Percentiles rank a stretch among this genome's conserved stretches.
These are phyloP conservation scores for Megaptera novaeangliae DNA, from an alignment of 2,113 vertebrate genomes.

Conservation along the genomic window DNA sequence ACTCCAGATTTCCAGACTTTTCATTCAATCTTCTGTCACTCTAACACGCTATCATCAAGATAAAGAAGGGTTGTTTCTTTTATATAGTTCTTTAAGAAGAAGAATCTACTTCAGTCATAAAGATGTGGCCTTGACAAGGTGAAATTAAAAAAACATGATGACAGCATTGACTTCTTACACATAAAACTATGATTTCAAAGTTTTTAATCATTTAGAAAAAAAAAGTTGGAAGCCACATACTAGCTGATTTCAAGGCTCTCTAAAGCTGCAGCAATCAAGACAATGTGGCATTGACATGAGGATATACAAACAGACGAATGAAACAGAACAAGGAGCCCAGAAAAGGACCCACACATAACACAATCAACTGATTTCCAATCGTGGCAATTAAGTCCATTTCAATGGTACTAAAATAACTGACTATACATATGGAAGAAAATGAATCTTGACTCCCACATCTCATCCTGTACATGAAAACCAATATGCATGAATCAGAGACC, in stretches of 20 bases:
- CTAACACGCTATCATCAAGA: accelerated
- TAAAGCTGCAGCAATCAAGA: not conserved
- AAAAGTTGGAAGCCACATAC: not conserved
- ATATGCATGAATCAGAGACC: not conserved
- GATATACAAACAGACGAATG: accelerated
- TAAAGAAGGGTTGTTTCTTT: accelerated
- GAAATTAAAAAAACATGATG: not conserved
- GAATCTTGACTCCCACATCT: not conserved
- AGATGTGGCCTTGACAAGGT: not conserved
- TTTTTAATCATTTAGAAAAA: not conserved
- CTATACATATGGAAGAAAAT: accelerated
- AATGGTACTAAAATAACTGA: accelerated
- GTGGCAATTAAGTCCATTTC: accelerated
- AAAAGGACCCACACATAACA: accelerated
- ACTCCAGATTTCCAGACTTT: no score
- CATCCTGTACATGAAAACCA: not conserved
- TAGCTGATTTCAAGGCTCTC: not conserved
- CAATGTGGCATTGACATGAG: accelerated
- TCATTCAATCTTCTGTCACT: no score
- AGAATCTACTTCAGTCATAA: not conserved
- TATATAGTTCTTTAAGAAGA: not conserved
- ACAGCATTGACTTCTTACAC: not conserved
- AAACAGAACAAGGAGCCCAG: not conserved
- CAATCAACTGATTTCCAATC: accelerated
- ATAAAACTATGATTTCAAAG: not conserved